These are phyloP conservation scores for Oligia latruncula DNA, from an alignment of 2,888 invertebrate species.

Conservation along the genomic window DNA sequence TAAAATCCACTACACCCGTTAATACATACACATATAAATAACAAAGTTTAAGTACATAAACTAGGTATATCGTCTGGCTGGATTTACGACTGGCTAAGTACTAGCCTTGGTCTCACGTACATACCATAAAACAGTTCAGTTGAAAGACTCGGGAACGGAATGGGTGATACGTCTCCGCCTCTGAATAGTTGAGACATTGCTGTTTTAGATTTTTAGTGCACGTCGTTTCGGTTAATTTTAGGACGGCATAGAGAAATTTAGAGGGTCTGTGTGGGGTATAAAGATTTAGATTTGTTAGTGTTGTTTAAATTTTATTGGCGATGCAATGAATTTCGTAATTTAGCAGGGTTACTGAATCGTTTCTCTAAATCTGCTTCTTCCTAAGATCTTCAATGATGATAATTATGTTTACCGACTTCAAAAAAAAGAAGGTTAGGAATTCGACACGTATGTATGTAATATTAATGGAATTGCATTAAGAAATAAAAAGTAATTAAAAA, in stretches of 20 bases:
- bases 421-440: too few relatives aligned
- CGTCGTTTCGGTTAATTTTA: slow-evolving; percentile 59
- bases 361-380: too few relatives aligned
- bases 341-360: too few relatives aligned
- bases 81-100: slow-evolving; percentile 81
- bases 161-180: slow-evolving; percentile 58
- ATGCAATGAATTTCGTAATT: slow-evolving; percentile 24
- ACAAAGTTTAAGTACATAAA: slow-evolving; percentile 64
- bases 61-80: slow-evolving; percentile 67
- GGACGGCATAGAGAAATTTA: slow-evolving; percentile 28
- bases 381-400: too few relatives aligned
- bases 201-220: slow-evolving; percentile 61
- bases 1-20: slow-evolving; percentile 41
- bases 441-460: too few relatives aligned
- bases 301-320: slow-evolving; percentile 32
- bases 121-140: slow-evolving; percentile 85
- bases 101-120: slow-evolving; percentile 81
- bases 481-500: too few relatives aligned
- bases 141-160: slow-evolving; percentile 66
- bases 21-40: slow-evolving; percentile 58
- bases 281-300: slow-evolving; percentile 21
- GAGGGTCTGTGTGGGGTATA: slow-evolving; percentile 15
- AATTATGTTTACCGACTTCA: background rate
- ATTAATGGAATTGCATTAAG: too few relatives aligned
- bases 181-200: slow-evolving; percentile 63